Evolutionary conservation across 2,113 vertebrate species (phyloP).

Genomic region (Syrrhaptes paradoxus): DNA sequence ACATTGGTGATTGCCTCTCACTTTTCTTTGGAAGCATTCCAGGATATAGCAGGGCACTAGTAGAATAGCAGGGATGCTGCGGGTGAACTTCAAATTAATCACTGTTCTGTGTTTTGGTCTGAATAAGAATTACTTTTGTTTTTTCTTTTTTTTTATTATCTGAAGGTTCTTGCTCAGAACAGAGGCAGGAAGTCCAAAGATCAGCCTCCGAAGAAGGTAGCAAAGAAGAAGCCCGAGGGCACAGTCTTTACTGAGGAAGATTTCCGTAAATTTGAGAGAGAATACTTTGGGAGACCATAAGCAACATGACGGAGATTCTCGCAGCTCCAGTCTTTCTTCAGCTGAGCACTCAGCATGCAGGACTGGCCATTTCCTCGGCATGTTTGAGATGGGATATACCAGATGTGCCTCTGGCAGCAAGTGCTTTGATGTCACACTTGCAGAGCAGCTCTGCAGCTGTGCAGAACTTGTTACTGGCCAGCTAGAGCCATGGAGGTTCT

Average conservation of each 20-base stretch:
- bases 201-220: constrained; percentile 45
- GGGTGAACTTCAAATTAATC: neutral
- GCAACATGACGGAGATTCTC: neutral
- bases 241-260: constrained; percentile 81
- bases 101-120: neutral
- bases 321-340: neutral
- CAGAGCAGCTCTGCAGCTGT: neutral
- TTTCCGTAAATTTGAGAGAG: constrained; percentile 80
- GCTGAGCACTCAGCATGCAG: fast-evolving
- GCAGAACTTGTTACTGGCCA: neutral
- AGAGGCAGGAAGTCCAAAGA: constrained; percentile 78
- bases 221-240: constrained; percentile 64
- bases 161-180: constrained; percentile 74
- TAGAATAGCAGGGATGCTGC: neutral
- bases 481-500: neutral
- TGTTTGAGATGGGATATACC: neutral
- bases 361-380: fast-evolving
- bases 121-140: neutral
- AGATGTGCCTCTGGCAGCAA: neutral
- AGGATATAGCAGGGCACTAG: neutral
- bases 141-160: neutral
- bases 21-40: neutral
- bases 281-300: constrained; percentile 75
- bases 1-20: neutral
- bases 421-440: neutral